phyloP scores from a whole-genome alignment of 2,888 invertebrate species.

The Melinaea marsaeus region DNA sequence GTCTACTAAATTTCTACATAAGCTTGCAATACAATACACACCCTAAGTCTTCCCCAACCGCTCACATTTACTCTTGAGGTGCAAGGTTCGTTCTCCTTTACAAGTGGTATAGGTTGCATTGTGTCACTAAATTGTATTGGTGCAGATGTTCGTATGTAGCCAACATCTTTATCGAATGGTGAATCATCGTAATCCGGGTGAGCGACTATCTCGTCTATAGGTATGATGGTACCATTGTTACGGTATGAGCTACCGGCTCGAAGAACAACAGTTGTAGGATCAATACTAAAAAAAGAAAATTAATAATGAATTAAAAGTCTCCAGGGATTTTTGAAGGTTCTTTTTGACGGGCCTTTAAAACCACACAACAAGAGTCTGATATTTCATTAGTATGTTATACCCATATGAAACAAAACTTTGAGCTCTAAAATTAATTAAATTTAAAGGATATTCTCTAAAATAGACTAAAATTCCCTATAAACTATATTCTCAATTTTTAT shows the following conservation, averaged over 20 bases:
- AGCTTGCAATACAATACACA: constrained; percentile 26
- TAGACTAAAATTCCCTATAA: too few species aligned
- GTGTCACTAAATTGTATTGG: constrained; percentile 54
- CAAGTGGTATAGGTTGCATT: constrained; percentile 52
- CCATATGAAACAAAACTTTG: too few species aligned
- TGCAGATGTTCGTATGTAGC: constrained; percentile 58
- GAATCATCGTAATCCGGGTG: constrained; percentile 62
- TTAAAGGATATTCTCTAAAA: too few species aligned
- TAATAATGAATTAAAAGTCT: neutral
- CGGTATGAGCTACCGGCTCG: constrained; percentile 67
- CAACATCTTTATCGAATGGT: constrained; percentile 64
- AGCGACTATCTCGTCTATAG: constrained; percentile 58
- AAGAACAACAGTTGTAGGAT: constrained; percentile 57
- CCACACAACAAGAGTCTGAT: neutral
- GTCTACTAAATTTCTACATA: too few species aligned
- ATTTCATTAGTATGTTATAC: too few species aligned
- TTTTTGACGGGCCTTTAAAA: neutral
- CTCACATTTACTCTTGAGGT: constrained; percentile 50
- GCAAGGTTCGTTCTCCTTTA: constrained; percentile 41
- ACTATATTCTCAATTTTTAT: too few species aligned
- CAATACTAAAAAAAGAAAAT: constrained; percentile 47
- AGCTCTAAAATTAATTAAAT: too few species aligned
- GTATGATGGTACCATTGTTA: constrained; percentile 63
- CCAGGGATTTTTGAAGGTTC: too few species aligned
- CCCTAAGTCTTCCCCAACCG: constrained; percentile 66